A percentile compares a stretch with the other conserved stretches of the same genome.
These are phyloP conservation scores for Schizopygopsis malacanthus DNA, from an alignment of 2,797 vertebrate genomes.

Conservation along the genomic window DNA sequence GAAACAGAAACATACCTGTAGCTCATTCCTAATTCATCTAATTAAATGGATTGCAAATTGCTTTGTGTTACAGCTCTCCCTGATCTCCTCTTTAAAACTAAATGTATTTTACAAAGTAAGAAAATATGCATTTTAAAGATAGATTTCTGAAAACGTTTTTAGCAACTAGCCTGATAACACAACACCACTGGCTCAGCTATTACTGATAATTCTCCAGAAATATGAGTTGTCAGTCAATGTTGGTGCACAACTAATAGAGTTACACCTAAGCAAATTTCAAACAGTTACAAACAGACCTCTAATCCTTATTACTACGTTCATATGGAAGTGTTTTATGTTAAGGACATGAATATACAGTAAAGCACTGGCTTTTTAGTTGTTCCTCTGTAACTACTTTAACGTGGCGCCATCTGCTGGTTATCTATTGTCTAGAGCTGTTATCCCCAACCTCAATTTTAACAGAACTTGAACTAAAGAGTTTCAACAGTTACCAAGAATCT, in stretches of 20 bases:
- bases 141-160: not conserved
- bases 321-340: not conserved
- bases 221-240: not conserved
- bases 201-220: not conserved
- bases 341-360: not conserved
- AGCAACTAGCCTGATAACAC: not conserved
- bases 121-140: not conserved
- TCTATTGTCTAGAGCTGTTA: not conserved
- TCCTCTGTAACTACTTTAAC: not conserved
- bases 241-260: not conserved
- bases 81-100: not conserved
- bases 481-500: not conserved
- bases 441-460: not conserved
- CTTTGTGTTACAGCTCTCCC: not conserved
- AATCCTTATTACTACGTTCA: not conserved
- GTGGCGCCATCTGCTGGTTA: slow-evolving; percentile 54
- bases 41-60: not conserved
- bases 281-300: not conserved
- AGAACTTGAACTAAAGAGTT: not conserved
- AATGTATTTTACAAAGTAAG: not conserved
- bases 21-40: not conserved
- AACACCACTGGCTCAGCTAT: not conserved
- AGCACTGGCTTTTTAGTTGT: not conserved
- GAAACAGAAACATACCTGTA: not conserved
- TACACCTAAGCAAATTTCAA: not conserved